Conservation (phyloP, 1,140 invertebrate species). For the Nautilus pompilius region DNA sequence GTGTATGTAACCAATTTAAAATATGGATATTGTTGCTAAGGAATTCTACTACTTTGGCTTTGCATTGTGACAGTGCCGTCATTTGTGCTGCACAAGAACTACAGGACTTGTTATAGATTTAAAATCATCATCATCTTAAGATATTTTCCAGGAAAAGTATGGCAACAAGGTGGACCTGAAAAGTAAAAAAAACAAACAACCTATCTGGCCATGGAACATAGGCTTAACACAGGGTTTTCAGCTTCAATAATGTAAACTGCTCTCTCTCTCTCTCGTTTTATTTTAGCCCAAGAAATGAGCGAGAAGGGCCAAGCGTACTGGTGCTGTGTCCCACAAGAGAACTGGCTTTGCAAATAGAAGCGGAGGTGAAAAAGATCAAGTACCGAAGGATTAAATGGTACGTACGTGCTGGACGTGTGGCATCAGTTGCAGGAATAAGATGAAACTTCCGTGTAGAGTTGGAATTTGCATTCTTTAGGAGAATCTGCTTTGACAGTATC, state of each 20-base stretch:
- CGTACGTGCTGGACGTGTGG: too few species aligned
- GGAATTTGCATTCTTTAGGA: too few species aligned
- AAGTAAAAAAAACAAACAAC: not conserved
- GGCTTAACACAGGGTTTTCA: not conserved
- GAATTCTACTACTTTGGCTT: too few species aligned
- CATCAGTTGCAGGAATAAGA: too few species aligned
- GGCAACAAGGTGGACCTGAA: not conserved
- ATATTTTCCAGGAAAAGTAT: not conserved
- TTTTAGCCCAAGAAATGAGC: conserved; percentile 61
- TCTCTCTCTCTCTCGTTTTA: not conserved
- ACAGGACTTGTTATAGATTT: not conserved
- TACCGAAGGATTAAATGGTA: conserved; percentile 80
- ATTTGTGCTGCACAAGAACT: too few species aligned
- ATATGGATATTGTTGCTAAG: too few species aligned
- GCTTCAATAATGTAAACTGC: not conserved
- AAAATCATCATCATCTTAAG: not conserved
- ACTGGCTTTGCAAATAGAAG: conserved; percentile 84
- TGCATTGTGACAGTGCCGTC: too few species aligned
- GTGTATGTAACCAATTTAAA: too few species aligned
- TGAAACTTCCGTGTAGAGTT: too few species aligned
- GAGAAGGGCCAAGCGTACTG: conserved; percentile 78
- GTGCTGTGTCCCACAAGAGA: conserved; percentile 88
- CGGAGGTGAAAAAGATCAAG: conserved; percentile 79
- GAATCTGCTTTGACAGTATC: too few species aligned
- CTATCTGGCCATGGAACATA: not conserved